Evolutionary conservation across 2,888 invertebrate species (phyloP).

Genomic region (Lasioglossum marginatum): DNA sequence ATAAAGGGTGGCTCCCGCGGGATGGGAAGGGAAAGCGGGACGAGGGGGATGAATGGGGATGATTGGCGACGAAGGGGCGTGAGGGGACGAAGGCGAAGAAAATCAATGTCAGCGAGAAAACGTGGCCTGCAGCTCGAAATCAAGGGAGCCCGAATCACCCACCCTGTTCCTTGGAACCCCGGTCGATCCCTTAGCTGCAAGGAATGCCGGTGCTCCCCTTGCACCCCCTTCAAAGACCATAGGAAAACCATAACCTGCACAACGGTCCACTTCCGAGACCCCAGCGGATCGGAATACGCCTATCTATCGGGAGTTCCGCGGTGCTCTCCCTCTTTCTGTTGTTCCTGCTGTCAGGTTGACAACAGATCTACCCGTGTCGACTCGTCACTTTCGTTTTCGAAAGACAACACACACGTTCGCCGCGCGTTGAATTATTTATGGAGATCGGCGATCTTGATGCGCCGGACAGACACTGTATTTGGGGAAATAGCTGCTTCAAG

Average conservation of each 20-base stretch:
- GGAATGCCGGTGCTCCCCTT: constrained; percentile 67
- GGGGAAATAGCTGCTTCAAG: constrained; percentile 8
- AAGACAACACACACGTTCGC: constrained; percentile 38
- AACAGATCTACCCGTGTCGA: constrained; percentile 10
- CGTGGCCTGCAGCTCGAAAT: constrained; percentile 72
- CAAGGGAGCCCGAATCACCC: constrained; percentile 68
- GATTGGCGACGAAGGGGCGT: constrained; percentile 17
- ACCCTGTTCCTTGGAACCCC: constrained; percentile 38
- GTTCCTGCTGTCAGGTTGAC: constrained; percentile 6
- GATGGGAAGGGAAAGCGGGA: not conserved
- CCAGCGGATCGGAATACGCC: constrained; percentile 59
- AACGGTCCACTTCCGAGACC: constrained; percentile 77
- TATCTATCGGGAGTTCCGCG: constrained; percentile 22
- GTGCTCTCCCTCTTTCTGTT: not conserved
- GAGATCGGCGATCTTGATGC: constrained; percentile 22
- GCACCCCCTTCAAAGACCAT: constrained; percentile 64
- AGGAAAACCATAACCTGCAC: constrained; percentile 81
- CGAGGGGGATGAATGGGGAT: not conserved
- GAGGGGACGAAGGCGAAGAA: constrained; percentile 66
- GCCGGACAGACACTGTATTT: not conserved
- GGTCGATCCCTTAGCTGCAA: constrained; percentile 65
- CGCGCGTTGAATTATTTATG: constrained; percentile 54
- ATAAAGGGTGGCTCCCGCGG: not conserved
- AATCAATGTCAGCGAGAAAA: constrained; percentile 79
- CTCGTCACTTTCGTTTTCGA: constrained; percentile 51